Base-by-base conservation (phyloP, 2,888 invertebrate species). In the Ypsolopha sequella region DNA sequence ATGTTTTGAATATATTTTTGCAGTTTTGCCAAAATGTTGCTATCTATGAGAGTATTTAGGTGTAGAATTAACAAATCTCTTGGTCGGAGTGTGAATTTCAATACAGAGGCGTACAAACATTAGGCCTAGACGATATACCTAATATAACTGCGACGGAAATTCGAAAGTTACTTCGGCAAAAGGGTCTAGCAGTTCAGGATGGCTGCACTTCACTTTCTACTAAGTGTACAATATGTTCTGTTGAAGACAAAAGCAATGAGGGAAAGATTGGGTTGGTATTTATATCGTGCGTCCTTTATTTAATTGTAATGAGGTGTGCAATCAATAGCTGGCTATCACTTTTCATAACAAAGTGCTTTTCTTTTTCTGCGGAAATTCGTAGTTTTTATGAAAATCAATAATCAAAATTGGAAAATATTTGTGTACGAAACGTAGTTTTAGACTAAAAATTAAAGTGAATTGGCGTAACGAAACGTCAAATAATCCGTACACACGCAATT, bases 181-280 rank as follows among this genome's bases (percentile, higher is more conserved):
- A 81, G 61, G 87, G 87, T 10, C 75, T 78, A 54, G 73, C 85
- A 4, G 84, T 89, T 57, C 90, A 91, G 64, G 94, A 95, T 63
- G 94, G 94, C 0, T 90, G 89, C 73, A 91, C 95, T 24, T 93
- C 94, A 66, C 80, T 94, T 51, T 87, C 89, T 45, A 88, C 91
- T 0, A 88, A 90, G 56, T 95, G 95, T 75, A 89, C 90, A 35
- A 77, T 93, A 58, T 94, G 94, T 58, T 61, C 70, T 53, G 60
- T 61, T 43, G 73, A 76, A 33, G 74, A 75, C 47, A 73, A 70
- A 57, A 76, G 68, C 49, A 64, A 68, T 1, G 73, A 78, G 6
- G 73, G 79, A 54, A 88, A 89, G n/a, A n/a, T n/a, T n/a, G n/a
- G n/a, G n/a, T n/a, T n/a, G n/a, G n/a, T n/a, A n/a, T n/a, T n/a